Base-by-base conservation (phyloP, 2,113 vertebrate species). In the Odocoileus virginianus region DNA sequence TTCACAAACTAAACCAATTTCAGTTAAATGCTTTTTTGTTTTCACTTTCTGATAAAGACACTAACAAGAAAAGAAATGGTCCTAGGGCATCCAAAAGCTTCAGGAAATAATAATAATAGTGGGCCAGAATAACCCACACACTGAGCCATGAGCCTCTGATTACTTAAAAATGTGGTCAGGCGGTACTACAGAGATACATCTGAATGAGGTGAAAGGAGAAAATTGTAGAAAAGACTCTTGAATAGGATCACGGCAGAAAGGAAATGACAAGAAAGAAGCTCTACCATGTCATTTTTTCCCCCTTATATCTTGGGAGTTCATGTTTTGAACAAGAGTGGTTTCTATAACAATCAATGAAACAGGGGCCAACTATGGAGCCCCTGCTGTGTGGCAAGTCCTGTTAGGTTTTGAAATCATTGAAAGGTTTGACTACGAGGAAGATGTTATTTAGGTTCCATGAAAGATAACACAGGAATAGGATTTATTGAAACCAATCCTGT, bases 311-410 rank as follows among this genome's bases (percentile, higher is more conserved):
- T 67, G 17, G 54, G 45, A 94, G 86, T 88, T 87, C 50, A 25
- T 57, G 91, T 97, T 97, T 95, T 40, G 76, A 95, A 67, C 94
- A 92, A 84, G 64, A 95, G 82, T 94, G 60, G 83, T 91, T 98
- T 97, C 96, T 93, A 9, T 91, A 89, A 94, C 86, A 87, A 87
- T 93, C 85, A 81, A 74, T 96, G 83, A 91, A 95, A 93, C 88
- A 45, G 43, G 78, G 76, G 87, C 58, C 89, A 52, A 88, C 94
- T 89, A 55, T 84, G 27, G 87, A 79, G 30, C 13, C 52, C 92
- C 94, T 78, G 91, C 94, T 91, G 95, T 67, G 93, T 33, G 33
- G 57, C 61, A 2, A 36, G 55, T 95, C 88, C 91, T 64, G 43
- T 76, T 91, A 57, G 83, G 91, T 89, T 95, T 91, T 82, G 58